Base-by-base conservation (phyloP, 2,888 invertebrate species). In the Agriopis aurantiaria region DNA sequence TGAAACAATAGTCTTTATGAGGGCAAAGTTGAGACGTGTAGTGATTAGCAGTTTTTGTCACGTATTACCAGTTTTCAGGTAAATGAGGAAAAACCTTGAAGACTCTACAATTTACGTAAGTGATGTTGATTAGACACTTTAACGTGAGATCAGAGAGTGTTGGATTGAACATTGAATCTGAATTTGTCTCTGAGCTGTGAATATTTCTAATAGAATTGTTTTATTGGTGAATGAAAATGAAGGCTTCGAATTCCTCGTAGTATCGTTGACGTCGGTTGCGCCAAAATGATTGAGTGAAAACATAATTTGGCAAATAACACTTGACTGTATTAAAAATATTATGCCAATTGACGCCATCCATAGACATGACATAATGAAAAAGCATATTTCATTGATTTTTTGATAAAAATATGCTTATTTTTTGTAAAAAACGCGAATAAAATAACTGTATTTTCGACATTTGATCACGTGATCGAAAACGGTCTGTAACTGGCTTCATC, bases 61-160 rank as follows among this genome's bases (percentile, higher is more conserved):
- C 59, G 70, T 61, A 61, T 78, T 80, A 81, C 78, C 69, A 68
- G 80, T 75, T 82, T 81, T 81, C 72, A 80, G 78, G 64, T 58
- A 74, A 68, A 82, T 74, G 73, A 82, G 85, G 84, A 85, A 87
- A 82, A 84, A 79, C 88, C 88, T 88, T 88, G 87, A 82, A 68
- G 75, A 72, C 64, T 76, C 75, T 73, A 69, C 63, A 60, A 75
- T 75, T 72, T 76, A 78, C 75, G 74, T 78, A 74, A 74, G 75
- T 73, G 69, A 79, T 69, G 70, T 63, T 74, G 75, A 73, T 77
- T 75, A 75, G 72, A 43, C 8, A 43, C 9, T 9, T 43, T 43
- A 43, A 48, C 14, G 51, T 61, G 59, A 46, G 49, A 56, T 41
- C 46, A 65, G 46, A 43, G 12, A 23, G 5, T 46, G n/a, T 52